These are phyloP conservation scores for Graptemys geographica DNA, from an alignment of 2,797 vertebrate species.

Conservation along the genomic window DNA sequence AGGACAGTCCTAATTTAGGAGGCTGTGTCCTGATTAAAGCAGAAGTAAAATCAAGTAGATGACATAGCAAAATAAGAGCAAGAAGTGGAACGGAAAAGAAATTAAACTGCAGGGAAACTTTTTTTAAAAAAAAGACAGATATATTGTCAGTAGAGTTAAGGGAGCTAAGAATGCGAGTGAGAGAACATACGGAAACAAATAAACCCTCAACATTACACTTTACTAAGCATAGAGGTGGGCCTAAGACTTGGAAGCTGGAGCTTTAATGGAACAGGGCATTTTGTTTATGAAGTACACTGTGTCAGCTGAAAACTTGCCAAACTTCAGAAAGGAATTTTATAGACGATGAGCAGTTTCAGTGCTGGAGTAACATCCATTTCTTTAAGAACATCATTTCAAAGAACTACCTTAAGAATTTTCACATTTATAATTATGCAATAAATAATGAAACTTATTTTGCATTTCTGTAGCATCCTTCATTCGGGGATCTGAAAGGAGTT, in stretches of 20 bases:
- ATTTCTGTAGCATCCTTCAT: neutral
- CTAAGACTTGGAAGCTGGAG: neutral
- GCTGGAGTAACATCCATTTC: neutral
- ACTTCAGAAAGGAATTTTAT: neutral
- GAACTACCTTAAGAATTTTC: neutral
- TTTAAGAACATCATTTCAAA: neutral
- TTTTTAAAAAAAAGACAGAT: neutral
- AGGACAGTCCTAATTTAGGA: neutral
- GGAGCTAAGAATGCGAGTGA: conserved; percentile 11
- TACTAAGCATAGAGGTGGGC: neutral
- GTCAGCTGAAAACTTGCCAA: neutral
- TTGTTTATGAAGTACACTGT: neutral
- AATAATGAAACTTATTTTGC: neutral
- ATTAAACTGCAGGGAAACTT: neutral
- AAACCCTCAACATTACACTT: conserved; percentile 16
- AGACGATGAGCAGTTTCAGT: neutral
- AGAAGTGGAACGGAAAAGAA: neutral
- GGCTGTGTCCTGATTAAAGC: neutral
- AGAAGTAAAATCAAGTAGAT: neutral
- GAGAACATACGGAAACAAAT: conserved; percentile 3
- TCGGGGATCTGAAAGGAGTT: neutral
- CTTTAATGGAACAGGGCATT: neutral
- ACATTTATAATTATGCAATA: neutral
- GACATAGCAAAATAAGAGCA: neutral
- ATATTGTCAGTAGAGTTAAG: neutral